Evolutionary conservation across 2,113 vertebrate species (phyloP).

Genomic region (Ailuropoda melanoleuca): DNA sequence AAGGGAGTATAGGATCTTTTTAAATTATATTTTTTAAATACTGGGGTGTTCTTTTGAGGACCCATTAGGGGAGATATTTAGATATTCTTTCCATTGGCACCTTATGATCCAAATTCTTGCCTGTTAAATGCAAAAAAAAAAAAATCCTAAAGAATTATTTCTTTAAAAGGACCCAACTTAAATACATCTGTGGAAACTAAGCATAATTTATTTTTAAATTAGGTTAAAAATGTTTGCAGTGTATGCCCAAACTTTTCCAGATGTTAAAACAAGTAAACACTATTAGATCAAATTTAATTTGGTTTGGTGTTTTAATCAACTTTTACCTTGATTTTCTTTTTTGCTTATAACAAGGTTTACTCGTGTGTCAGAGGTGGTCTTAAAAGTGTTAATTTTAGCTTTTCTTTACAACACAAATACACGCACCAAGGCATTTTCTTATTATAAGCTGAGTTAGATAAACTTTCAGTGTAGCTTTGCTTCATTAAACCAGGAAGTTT

Average conservation of each 20-base stretch:
- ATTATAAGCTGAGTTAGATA: slow-evolving; percentile 67
- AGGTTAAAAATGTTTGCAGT: slow-evolving; percentile 74
- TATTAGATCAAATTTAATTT: slow-evolving; percentile 76
- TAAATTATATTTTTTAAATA: not conserved
- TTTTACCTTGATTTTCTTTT: slow-evolving; percentile 69
- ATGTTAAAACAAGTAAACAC: slow-evolving; percentile 81
- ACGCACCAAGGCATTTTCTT: slow-evolving; percentile 60
- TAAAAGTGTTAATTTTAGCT: slow-evolving; percentile 77
- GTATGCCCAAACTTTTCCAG: slow-evolving; percentile 79
- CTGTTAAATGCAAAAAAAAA: slow-evolving; percentile 32
- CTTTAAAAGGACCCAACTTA: slow-evolving; percentile 55
- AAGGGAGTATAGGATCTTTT: not conserved
- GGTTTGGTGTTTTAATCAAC: slow-evolving; percentile 71
- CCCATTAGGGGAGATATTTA: slow-evolving; percentile 6
- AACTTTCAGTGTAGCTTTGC: slow-evolving; percentile 59
- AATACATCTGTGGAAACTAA: slow-evolving; percentile 73
- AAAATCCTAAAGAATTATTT: slow-evolving; percentile 51
- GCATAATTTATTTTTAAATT: slow-evolving; percentile 74
- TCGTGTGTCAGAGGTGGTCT: slow-evolving; percentile 70
- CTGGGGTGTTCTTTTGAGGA: not conserved
- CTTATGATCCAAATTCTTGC: slow-evolving; percentile 60
- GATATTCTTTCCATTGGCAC: slow-evolving; percentile 46
- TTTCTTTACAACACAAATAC: slow-evolving; percentile 72
- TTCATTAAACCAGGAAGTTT: slow-evolving; percentile 73
- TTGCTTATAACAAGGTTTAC: slow-evolving; percentile 61